Percentiles rank a stretch among this genome's conserved stretches.
Conservation (phyloP, 1,140 invertebrate genomes). For the Dolichoris vasculosae region DNA sequence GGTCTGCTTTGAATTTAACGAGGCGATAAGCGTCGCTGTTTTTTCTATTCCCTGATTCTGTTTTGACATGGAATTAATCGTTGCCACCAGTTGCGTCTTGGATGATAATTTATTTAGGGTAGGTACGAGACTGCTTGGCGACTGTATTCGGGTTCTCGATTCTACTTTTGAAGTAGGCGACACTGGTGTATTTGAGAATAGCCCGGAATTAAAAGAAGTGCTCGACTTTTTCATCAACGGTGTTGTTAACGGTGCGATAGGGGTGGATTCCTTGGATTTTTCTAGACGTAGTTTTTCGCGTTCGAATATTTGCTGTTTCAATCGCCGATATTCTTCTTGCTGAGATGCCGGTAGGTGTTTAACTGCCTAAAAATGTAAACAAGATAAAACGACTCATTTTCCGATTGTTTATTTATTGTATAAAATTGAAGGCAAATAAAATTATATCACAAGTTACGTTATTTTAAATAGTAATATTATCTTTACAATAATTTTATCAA, state of each 20-base stretch:
- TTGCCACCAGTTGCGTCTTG: conserved; percentile 27
- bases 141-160: background rate
- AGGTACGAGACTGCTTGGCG: background rate
- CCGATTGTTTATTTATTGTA: background rate
- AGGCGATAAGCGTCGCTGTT: background rate
- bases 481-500: too few relatives aligned
- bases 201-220: background rate
- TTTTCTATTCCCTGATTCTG: background rate
- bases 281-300: background rate
- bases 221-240: background rate
- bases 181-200: background rate
- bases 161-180: conserved; percentile 8
- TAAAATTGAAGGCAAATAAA: background rate
- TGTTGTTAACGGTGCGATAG: background rate
- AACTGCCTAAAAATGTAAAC: conserved; percentile 65
- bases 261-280: conserved; percentile 26
- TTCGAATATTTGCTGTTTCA: conserved; percentile 68
- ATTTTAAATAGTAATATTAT: too few relatives aligned
- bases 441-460: too few relatives aligned
- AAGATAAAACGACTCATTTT: background rate
- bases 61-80: conserved; percentile 40
- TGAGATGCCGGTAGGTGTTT: conserved; percentile 68
- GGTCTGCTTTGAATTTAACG: background rate
- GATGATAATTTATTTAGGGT: background rate
- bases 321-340: conserved; percentile 71